Evolutionary conservation across 2,797 vertebrate genomes (phyloP).

Genomic region (Halcyon chelicuti): DNA sequence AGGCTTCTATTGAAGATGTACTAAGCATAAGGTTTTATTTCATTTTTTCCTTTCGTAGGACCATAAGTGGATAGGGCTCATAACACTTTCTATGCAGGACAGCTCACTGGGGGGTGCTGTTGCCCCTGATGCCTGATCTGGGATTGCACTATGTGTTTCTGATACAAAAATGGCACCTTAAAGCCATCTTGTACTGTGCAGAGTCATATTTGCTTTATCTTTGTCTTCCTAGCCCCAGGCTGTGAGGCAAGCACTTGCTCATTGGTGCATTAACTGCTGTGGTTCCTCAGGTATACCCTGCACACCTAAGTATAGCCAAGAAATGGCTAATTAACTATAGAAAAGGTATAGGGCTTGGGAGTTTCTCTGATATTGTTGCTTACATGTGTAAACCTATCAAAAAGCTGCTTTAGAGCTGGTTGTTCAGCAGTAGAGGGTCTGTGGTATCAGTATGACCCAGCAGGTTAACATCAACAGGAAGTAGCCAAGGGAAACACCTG

Average conservation of each 20-base stretch:
- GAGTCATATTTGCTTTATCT: neutral
- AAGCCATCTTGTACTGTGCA: neutral
- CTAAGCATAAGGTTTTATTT: neutral
- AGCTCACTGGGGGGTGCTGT: neutral
- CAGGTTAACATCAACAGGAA: neutral
- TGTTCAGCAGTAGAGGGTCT: neutral
- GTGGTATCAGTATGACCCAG: neutral
- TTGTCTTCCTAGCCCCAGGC: neutral
- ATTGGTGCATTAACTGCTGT: neutral
- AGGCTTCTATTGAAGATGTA: neutral
- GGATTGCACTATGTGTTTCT: neutral
- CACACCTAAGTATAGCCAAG: rapidly evolving
- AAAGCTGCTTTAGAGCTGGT: neutral
- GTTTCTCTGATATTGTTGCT: neutral
- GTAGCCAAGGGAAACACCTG: neutral
- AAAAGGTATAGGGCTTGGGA: neutral
- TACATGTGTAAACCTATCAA: neutral
- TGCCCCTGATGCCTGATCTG: neutral
- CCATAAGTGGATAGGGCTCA: neutral
- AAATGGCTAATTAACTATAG: neutral
- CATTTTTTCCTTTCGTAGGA: neutral
- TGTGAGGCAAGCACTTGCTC: neutral
- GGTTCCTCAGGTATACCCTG: neutral
- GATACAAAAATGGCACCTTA: neutral
- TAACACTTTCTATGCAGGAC: neutral